phyloP scores from a whole-genome alignment of 2,797 vertebrate species.

The Cyclopterus lumpus region DNA sequence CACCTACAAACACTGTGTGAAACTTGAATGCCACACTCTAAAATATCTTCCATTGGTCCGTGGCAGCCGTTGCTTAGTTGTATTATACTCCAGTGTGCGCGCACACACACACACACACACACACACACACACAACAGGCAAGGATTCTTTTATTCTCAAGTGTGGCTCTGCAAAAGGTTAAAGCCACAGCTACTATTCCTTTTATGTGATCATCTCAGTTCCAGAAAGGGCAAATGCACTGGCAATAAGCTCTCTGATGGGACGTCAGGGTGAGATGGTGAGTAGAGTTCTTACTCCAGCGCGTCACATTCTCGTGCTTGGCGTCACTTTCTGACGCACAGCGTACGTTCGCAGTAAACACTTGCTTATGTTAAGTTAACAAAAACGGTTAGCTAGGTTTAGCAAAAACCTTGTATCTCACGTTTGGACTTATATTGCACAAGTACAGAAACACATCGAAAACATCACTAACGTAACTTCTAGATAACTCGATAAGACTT shows the following conservation, averaged over 20 bases:
- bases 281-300: background rate
- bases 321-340: too few relatives aligned
- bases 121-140: background rate
- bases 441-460: too few relatives aligned
- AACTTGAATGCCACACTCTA: constrained; percentile 47
- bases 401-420: too few relatives aligned
- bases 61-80: constrained; percentile 31
- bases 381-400: too few relatives aligned
- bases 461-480: too few relatives aligned
- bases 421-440: too few relatives aligned
- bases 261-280: background rate
- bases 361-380: too few relatives aligned
- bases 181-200: background rate
- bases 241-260: background rate
- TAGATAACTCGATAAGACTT: too few relatives aligned
- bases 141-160: constrained; percentile 9
- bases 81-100: background rate
- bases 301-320: background rate
- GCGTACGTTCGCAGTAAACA: too few relatives aligned
- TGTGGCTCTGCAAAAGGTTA: constrained; percentile 1
- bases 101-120: too few relatives aligned
- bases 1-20: constrained; percentile 13
- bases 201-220: background rate
- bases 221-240: background rate
- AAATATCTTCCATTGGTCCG: constrained; percentile 10